phyloP scores from a whole-genome alignment of 2,113 vertebrate genomes.

The Protobothrops flavoviridis region DNA sequence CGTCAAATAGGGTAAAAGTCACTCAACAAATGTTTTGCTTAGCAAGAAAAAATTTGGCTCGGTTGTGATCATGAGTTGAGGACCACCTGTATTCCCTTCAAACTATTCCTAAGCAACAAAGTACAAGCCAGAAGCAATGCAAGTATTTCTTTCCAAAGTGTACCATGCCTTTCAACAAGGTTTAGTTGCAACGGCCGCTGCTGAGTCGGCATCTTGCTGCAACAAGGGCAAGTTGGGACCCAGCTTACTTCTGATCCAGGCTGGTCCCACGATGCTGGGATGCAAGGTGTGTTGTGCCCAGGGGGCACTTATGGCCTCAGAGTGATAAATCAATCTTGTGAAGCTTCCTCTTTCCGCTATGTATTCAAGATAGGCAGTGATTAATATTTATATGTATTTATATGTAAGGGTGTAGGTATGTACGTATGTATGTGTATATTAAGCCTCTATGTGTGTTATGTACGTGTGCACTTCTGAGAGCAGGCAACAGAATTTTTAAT shows the following conservation, averaged over 20 bases:
- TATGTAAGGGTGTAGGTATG: too few species aligned
- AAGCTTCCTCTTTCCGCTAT: too few species aligned
- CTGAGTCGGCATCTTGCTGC: background rate
- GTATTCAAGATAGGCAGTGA: too few species aligned
- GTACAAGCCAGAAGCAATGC: background rate
- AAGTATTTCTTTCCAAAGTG: accelerated
- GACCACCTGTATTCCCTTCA: background rate
- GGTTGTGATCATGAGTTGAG: too few species aligned
- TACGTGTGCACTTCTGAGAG: too few species aligned
- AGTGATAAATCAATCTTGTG: conserved; percentile 27
- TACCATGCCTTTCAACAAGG: accelerated
- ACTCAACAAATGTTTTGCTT: too few species aligned
- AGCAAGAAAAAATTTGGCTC: too few species aligned
- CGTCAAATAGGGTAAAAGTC: too few species aligned
- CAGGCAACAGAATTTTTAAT: too few species aligned
- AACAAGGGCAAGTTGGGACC: accelerated
- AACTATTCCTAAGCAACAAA: background rate
- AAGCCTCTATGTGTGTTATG: too few species aligned
- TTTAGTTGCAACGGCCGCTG: background rate
- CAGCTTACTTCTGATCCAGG: background rate
- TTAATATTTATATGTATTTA: too few species aligned
- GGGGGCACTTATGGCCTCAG: background rate
- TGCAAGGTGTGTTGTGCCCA: accelerated
- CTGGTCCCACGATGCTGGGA: background rate
- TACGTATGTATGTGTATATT: too few species aligned